These are phyloP conservation scores for Ostrea denselamellosa DNA, from an alignment of 1,140 invertebrate species.

Conservation along the genomic window DNA sequence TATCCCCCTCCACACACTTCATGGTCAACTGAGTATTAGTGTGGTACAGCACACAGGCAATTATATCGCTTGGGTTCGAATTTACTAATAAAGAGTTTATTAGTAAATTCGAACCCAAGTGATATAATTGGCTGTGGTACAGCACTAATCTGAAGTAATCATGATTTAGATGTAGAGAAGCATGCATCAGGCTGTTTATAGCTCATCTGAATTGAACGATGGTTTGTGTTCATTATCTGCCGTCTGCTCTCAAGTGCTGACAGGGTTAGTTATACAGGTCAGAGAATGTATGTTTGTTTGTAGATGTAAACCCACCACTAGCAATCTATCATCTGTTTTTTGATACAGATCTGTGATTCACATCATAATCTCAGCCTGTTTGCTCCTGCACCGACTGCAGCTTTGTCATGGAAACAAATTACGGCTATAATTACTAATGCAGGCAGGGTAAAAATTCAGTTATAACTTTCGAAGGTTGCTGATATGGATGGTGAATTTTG, in stretches of 20 bases:
- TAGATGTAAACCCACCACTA: background rate
- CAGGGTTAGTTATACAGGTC: background rate
- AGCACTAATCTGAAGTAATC: too few species aligned
- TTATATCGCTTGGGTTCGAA: too few species aligned
- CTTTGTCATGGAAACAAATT: slow-evolving; percentile 34
- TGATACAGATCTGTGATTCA: slow-evolving; percentile 33
- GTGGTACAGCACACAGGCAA: too few species aligned
- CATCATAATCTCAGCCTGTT: slow-evolving; percentile 18
- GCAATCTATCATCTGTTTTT: slow-evolving; percentile 22
- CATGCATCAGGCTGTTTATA: background rate
- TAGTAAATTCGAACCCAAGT: too few species aligned
- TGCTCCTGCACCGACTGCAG: background rate
- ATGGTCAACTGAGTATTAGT: too few species aligned
- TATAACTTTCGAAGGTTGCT: slow-evolving; percentile 29
- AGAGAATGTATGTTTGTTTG: slow-evolving; percentile 1
- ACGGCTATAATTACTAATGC: slow-evolving; percentile 17
- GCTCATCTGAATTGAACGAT: background rate
- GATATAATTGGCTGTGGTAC: too few species aligned
- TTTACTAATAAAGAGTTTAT: too few species aligned
- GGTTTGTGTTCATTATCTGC: background rate
- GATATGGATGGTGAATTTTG: background rate
- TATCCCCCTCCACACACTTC: too few species aligned
- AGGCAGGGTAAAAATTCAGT: slow-evolving; percentile 20
- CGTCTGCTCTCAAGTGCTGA: background rate
- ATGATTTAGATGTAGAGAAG: background rate